A percentile compares a stretch with the other conserved stretches of the same genome.
Conservation (phyloP, 2,113 vertebrate species). For the Pelecanus crispus region DNA sequence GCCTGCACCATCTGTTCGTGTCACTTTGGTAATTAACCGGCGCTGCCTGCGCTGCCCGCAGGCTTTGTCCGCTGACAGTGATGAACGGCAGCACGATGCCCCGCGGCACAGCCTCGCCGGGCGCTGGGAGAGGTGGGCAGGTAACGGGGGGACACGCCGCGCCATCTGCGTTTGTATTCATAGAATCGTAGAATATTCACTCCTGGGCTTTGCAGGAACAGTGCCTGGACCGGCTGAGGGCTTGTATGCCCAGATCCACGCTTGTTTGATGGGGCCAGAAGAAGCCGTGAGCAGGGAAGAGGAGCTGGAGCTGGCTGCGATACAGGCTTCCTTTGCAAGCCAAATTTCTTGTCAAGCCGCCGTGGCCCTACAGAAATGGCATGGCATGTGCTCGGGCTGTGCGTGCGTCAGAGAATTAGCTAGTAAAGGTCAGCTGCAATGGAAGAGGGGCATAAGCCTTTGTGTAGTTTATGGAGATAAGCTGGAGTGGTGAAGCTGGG, state of each 20-base stretch:
- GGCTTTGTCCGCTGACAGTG: not conserved
- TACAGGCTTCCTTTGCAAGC: not conserved
- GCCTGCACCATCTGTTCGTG: slow-evolving; percentile 1
- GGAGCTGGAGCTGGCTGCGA: not conserved
- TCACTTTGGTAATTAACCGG: not conserved
- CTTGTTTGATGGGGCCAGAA: not conserved
- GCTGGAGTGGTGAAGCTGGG: not conserved
- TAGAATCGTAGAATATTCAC: no score
- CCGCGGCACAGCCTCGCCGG: fast-evolving
- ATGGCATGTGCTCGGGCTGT: not conserved
- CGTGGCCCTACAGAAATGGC: slow-evolving; percentile 15
- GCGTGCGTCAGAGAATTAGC: not conserved
- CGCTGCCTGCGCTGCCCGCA: not conserved
- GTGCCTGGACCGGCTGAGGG: not conserved
- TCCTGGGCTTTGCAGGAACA: not conserved
- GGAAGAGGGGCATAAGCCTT: slow-evolving; percentile 7
- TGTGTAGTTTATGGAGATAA: not conserved
- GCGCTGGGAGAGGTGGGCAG: not conserved
- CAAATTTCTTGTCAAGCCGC: not conserved
- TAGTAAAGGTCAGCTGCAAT: slow-evolving; percentile 23
- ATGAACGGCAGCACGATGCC: not conserved
- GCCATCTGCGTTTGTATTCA: fast-evolving
- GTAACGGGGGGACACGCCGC: not conserved
- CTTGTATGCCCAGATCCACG: fast-evolving
- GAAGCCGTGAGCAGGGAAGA: not conserved